Base-by-base conservation (phyloP, 2,888 invertebrate genomes). In the Agriopis aurantiaria region DNA sequence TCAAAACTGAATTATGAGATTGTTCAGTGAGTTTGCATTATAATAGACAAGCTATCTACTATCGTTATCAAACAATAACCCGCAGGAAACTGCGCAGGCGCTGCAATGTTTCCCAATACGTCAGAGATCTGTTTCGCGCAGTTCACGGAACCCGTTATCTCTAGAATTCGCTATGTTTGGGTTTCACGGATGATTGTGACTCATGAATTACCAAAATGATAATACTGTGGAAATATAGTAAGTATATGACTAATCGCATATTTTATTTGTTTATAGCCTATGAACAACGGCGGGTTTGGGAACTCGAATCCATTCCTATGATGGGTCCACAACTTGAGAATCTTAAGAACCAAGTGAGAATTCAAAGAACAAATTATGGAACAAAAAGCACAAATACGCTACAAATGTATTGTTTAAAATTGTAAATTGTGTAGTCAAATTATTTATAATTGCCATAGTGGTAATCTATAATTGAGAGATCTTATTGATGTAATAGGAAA, bases 291-390 rank as follows among this genome's bases (percentile, higher is more conserved):
- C 65, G 84, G 87, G 71, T 89, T 87, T 80, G 80, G 85, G n/a
- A 91, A 91, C 83, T 91, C 92, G 41, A 94, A 94, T 80, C 94
- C 94, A 73, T 94, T 94, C 82, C 93, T 94, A 75, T 94, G 90
- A 93, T 86, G 80, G 77, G 69, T 65, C 75, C 73, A 63, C 64
- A 72, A 75, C 40, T 60, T 51, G 43, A 75, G 76, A 74, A 77
- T 75, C 77, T 74, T 81, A 82, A 84, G 80, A 70, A 66, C 77
- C 80, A 87, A 85, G 82, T 84, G 82, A 82, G 82, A 84, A 84
- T 79, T 83, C 81, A 85, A 88, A 85, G 85, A 88, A 88, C 88
- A 88, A 91, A 88, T 77, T 83, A 83, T 74, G 86, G 81, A 90
- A 91, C 88, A 85, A 82, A 86, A 89, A 91, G 93, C 93, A 93